Evolutionary conservation across 2,797 vertebrate species (phyloP), one percentile per base, ranked within the genome.

Genomic region (Sebastes hubbsi): DNA sequence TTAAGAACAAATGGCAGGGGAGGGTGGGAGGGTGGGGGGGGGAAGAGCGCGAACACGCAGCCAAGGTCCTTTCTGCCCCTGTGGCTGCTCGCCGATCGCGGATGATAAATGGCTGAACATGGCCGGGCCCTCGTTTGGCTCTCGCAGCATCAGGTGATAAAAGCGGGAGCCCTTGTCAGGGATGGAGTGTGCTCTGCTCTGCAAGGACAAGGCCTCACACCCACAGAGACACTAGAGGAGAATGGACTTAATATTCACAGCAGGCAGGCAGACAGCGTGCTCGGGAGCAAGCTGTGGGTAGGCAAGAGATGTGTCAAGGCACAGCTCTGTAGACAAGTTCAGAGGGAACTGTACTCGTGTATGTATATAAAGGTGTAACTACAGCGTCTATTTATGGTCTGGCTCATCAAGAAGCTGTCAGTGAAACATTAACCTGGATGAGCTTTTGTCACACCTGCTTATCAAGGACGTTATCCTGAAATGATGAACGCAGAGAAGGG

Each of bases 131-230:
- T 92, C 94, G 92, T 95, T 93, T 94, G 89, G 93, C 92, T 92
- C 91, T 82, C 84, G 14, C 83, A 16, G 88, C 89, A 89, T 94
- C 93, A 87, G 91, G 91, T 93, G 94, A 95, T 95, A 93, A 95
- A 94, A 95, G 90, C 82, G 25, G 52, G 64, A 90, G 89, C 90
- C 87, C 85, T 92, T 90, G 91, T 93, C 92, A 81, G 92, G 87
- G 84, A 90, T 91, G 88, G 91, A 89, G 90, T 85, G 86, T 62
- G 77, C 78, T 87, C 78, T 56, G 87, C 82, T 87, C 85, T 81
- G 90, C 94, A 95, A 95, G 94, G 94, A 95, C 93, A 84, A 93
- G 94, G 92, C 91, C 90, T 92, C 87, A 89, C 91, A 87, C 88
- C 87, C 71, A 85, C 79, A 3, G 84, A 87, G 86, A 72, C 78